phyloP scores from a whole-genome alignment of 2,888 invertebrate genomes.

The Cyaniris semiargus region DNA sequence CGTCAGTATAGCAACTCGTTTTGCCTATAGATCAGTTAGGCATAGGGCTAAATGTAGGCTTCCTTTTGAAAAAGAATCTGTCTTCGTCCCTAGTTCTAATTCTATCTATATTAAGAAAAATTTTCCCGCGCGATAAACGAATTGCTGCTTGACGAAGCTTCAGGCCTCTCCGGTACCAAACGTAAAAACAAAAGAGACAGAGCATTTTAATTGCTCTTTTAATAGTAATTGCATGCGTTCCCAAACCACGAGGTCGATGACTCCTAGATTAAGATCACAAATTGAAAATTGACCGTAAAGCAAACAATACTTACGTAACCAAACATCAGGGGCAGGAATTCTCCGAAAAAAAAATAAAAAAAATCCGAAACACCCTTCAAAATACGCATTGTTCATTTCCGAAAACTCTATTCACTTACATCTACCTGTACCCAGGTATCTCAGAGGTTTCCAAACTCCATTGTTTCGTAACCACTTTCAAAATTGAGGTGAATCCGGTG shows the following conservation, averaged over 20 bases:
- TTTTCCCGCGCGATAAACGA: too few relatives aligned
- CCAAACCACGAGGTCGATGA: constrained; percentile 62
- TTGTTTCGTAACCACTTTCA: too few relatives aligned
- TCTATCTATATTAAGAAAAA: too few relatives aligned
- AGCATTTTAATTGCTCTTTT: constrained; percentile 42
- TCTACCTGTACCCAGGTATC: constrained; percentile 74
- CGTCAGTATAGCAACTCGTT: too few relatives aligned
- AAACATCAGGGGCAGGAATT: constrained; percentile 65
- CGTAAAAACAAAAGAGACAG: constrained; percentile 38
- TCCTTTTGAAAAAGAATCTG: too few relatives aligned
- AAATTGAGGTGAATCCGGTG: too few relatives aligned
- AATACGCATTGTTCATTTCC: constrained; percentile 78
- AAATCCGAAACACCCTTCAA: constrained; percentile 61
- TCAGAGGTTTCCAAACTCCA: constrained; percentile 38
- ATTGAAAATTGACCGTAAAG: constrained; percentile 73
- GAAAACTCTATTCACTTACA: constrained; percentile 74
- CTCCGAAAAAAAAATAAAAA: constrained; percentile 72
- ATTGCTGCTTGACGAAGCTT: too few relatives aligned
- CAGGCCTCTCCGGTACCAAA: background rate
- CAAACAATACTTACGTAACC: constrained; percentile 71
- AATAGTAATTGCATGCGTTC: constrained; percentile 27
- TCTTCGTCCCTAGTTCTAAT: too few relatives aligned
- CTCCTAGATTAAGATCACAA: constrained; percentile 65
- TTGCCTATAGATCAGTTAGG: too few relatives aligned
- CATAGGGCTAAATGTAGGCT: too few relatives aligned